A percentile compares a stretch with the other conserved stretches of the same genome.
Conservation (phyloP, 2,888 invertebrate genomes). For the Hemaris fuciformis region DNA sequence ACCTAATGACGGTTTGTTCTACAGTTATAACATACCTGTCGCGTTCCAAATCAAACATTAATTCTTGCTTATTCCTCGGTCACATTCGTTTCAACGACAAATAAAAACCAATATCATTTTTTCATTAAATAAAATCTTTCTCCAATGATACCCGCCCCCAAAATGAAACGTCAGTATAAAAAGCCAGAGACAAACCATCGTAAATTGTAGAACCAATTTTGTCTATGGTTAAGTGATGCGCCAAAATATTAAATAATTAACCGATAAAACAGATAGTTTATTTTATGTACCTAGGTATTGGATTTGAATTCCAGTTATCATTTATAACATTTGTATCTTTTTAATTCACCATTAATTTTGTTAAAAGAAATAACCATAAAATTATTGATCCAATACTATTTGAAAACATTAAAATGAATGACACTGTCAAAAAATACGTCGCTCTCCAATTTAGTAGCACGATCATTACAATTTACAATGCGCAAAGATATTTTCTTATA, state of each 20-base stretch:
- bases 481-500: background rate
- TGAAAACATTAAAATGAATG: background rate
- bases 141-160: constrained; percentile 68
- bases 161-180: constrained; percentile 65
- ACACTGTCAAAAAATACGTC: background rate
- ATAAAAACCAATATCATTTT: constrained; percentile 47
- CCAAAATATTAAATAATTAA: background rate
- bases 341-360: background rate
- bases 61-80: constrained; percentile 24
- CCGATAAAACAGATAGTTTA: background rate
- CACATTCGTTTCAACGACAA: constrained; percentile 26
- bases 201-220: background rate
- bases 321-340: background rate
- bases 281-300: background rate
- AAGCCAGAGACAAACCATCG: background rate
- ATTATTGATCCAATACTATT: background rate
- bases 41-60: constrained; percentile 41
- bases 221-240: background rate
- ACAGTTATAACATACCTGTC: constrained; percentile 42
- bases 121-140: constrained; percentile 31
- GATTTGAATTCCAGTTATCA: too few species aligned
- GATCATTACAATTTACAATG: constrained; percentile 4
- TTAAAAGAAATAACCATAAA: background rate
- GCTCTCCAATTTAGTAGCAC: background rate
- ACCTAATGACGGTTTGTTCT: background rate